Conservation (phyloP, 1,140 invertebrate species). For the Listronotus oregonensis region DNA sequence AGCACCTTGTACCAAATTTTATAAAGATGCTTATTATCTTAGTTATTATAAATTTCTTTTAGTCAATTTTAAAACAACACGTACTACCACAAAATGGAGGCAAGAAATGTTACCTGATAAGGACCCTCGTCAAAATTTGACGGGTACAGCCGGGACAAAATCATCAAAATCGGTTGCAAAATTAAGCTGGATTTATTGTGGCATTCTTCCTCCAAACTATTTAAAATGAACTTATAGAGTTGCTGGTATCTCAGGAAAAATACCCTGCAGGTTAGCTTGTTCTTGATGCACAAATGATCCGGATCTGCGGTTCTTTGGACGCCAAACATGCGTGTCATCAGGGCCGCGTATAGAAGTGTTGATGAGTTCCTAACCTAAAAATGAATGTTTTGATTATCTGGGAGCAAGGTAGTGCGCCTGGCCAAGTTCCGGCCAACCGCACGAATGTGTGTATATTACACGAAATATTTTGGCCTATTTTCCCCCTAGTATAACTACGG, state of each 20-base stretch:
- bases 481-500: too few species aligned
- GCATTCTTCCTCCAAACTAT: conserved; percentile 64
- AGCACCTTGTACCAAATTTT: too few species aligned
- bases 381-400: conserved; percentile 5
- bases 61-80: too few species aligned
- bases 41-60: too few species aligned
- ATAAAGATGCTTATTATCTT: too few species aligned
- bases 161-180: conserved; percentile 78
- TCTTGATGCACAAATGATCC: conserved; percentile 75
- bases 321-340: conserved; percentile 90
- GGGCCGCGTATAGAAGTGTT: conserved; percentile 80
- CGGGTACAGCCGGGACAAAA: conserved; percentile 80
- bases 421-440: too few species aligned
- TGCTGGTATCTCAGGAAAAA: conserved; percentile 87
- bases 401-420: neutral
- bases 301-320: conserved; percentile 76
- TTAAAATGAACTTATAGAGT: conserved; percentile 78
- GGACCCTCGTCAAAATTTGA: conserved; percentile 65
- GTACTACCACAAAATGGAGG: too few species aligned
- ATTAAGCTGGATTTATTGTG: conserved; percentile 53
- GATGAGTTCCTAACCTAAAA: conserved; percentile 82
- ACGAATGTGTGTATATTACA: too few species aligned
- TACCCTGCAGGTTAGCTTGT: conserved; percentile 75
- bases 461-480: too few species aligned
- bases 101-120: conserved; percentile 61